Conservation (phyloP, 2,797 vertebrate species). For the Siniperca undulata region DNA sequence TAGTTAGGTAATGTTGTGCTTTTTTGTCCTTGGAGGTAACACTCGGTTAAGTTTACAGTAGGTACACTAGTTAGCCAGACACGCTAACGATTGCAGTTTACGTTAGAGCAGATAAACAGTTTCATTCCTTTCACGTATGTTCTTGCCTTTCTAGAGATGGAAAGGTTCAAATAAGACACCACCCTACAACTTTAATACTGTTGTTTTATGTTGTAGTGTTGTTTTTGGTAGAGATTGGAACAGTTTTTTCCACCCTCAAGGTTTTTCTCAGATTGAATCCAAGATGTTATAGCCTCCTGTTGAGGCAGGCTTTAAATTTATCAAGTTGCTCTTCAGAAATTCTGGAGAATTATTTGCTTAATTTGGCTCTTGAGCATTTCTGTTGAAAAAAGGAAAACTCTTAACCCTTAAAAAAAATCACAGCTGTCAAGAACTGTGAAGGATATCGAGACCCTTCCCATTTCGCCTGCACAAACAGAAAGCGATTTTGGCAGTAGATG, state of each 20-base stretch:
- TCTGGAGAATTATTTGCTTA: constrained; percentile 13
- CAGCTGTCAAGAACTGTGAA: constrained; percentile 42
- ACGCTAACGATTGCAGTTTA: neutral
- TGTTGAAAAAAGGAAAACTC: neutral
- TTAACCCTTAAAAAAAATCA: neutral
- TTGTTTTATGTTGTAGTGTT: neutral
- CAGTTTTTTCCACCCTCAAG: neutral
- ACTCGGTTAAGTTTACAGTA: no score
- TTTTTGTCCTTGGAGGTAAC: neutral
- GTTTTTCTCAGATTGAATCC: constrained; percentile 1
- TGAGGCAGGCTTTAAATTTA: constrained; percentile 22
- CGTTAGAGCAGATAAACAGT: neutral
- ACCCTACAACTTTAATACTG: neutral
- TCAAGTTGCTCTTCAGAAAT: constrained; percentile 19
- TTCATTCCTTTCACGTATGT: neutral
- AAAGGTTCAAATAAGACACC: neutral
- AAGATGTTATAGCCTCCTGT: neutral
- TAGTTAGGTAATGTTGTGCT: neutral
- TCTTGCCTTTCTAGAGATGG: neutral
- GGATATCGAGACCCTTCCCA: constrained; percentile 24
- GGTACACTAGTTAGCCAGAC: no score
- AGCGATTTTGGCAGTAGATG: constrained; percentile 44
- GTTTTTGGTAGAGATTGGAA: neutral
- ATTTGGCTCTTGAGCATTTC: constrained; percentile 23
- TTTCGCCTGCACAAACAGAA: constrained; percentile 31